These are phyloP conservation scores for Nestor notabilis DNA, from an alignment of 2,113 vertebrate species.

Conservation along the genomic window DNA sequence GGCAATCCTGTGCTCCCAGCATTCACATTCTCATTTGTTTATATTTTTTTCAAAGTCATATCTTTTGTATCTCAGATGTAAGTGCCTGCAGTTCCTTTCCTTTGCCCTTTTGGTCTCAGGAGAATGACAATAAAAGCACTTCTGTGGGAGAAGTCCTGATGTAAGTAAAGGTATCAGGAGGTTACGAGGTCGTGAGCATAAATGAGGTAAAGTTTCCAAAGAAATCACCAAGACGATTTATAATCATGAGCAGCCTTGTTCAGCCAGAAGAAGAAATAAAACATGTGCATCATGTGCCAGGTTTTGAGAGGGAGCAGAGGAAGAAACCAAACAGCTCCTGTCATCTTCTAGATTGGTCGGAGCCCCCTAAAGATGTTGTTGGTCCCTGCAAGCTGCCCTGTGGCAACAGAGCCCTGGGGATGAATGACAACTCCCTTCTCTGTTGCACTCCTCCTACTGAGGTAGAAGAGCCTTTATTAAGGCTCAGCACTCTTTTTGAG, in stretches of 20 bases:
- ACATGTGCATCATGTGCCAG: constrained; percentile 30
- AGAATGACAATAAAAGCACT: constrained; percentile 53
- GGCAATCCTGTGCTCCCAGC: constrained; percentile 7
- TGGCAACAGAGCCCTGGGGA: neutral
- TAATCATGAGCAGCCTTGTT: constrained; percentile 57
- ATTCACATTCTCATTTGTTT: constrained; percentile 64
- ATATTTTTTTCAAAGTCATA: constrained; percentile 47
- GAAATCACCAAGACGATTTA: constrained; percentile 71
- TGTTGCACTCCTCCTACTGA: neutral
- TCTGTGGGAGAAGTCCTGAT: constrained; percentile 58
- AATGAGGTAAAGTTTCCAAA: constrained; percentile 75
- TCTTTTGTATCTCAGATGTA: constrained; percentile 51
- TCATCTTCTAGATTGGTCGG: neutral
- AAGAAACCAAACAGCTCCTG: constrained; percentile 49
- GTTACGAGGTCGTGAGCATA: constrained; percentile 54
- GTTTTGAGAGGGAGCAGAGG: constrained; percentile 61
- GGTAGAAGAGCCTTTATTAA: neutral
- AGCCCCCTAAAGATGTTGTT: neutral
- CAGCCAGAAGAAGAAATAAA: constrained; percentile 68
- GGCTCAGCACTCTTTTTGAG: neutral
- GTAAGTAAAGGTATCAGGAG: constrained; percentile 70
- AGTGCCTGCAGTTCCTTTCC: constrained; percentile 58
- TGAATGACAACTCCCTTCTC: neutral
- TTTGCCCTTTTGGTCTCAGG: constrained; percentile 55
- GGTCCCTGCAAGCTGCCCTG: constrained; percentile 9